Conservation (phyloP, 1,140 invertebrate species). For the Drosophila lacertosa region DNA sequence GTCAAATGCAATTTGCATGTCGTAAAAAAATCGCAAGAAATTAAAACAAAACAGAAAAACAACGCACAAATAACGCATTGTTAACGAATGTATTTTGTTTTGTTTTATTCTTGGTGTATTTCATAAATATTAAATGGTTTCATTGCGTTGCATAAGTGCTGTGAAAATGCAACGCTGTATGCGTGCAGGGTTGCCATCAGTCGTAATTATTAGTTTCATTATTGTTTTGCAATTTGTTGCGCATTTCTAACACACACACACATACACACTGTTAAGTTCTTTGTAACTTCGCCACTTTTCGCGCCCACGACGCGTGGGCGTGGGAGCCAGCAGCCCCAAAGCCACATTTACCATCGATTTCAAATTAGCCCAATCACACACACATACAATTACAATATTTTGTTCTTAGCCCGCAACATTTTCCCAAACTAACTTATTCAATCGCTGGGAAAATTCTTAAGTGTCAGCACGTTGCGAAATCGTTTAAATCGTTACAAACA, state of each 20-base stretch:
- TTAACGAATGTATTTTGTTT: constrained; percentile 17
- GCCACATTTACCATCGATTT: constrained; percentile 7
- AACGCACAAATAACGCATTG: constrained; percentile 44
- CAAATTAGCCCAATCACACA: constrained; percentile 11
- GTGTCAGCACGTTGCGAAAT: constrained; percentile 25
- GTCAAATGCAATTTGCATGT: constrained; percentile 75
- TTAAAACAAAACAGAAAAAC: constrained; percentile 4
- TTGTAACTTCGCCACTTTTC: neutral
- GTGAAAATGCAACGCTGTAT: constrained; percentile 41
- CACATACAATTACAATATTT: too few relatives aligned
- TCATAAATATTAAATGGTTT: constrained; percentile 70
- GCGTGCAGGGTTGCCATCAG: constrained; percentile 36
- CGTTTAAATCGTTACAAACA: constrained; percentile 21
- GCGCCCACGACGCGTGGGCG: neutral
- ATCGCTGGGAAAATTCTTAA: constrained; percentile 54
- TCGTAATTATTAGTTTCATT: neutral
- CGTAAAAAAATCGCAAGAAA: constrained; percentile 24
- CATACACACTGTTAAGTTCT: too few relatives aligned
- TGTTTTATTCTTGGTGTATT: constrained; percentile 42
- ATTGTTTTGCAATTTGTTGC: neutral
- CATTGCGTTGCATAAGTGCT: constrained; percentile 29
- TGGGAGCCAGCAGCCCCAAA: neutral
- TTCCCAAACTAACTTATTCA: constrained; percentile 18
- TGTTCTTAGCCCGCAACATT: neutral
- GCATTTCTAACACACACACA: neutral